A percentile compares a stretch with the other conserved stretches of the same genome.
Evolutionary conservation across 1,140 invertebrate species (phyloP).

Genomic region (Drosophila subobscura): DNA sequence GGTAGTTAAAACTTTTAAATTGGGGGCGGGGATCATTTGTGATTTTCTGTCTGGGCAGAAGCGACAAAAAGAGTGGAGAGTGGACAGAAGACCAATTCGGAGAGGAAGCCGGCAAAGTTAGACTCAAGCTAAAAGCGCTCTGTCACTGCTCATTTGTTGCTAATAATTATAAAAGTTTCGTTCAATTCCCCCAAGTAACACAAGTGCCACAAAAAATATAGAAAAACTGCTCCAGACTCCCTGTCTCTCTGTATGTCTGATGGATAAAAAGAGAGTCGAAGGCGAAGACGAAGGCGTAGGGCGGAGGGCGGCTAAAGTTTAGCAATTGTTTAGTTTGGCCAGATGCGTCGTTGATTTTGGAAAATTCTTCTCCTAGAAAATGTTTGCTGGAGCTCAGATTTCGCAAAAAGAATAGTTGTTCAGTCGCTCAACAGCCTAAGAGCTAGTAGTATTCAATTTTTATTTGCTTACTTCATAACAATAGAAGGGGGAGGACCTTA

Average conservation of each 20-base stretch:
- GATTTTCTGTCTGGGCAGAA: conserved; percentile 52
- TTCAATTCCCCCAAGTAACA: conserved; percentile 61
- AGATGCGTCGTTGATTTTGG: conserved; percentile 51
- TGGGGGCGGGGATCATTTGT: conserved; percentile 73
- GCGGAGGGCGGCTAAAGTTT: conserved; percentile 39
- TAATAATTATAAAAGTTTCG: conserved; percentile 81
- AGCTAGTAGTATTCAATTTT: conserved; percentile 74
- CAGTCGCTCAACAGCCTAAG: conserved; percentile 45
- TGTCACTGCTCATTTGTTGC: conserved; percentile 81
- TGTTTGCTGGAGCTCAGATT: conserved; percentile 51
- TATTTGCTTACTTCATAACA: conserved; percentile 73
- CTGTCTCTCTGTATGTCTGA: conserved; percentile 30
- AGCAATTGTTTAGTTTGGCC: conserved; percentile 66
- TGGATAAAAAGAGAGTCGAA: background rate
- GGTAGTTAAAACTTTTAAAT: conserved; percentile 82
- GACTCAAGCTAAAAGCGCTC: conserved; percentile 67
- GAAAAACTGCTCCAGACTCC: conserved; percentile 39
- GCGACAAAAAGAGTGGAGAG: conserved; percentile 20
- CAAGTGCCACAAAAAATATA: conserved; percentile 48
- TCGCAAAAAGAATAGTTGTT: conserved; percentile 57
- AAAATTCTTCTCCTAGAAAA: conserved; percentile 28
- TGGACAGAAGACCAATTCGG: background rate
- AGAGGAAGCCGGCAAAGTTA: conserved; percentile 44
- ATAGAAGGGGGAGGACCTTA: conserved; percentile 27
- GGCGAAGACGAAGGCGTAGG: background rate